Evolutionary conservation across 2,113 vertebrate genomes (phyloP).

Genomic region (Chloropsis hardwickii): DNA sequence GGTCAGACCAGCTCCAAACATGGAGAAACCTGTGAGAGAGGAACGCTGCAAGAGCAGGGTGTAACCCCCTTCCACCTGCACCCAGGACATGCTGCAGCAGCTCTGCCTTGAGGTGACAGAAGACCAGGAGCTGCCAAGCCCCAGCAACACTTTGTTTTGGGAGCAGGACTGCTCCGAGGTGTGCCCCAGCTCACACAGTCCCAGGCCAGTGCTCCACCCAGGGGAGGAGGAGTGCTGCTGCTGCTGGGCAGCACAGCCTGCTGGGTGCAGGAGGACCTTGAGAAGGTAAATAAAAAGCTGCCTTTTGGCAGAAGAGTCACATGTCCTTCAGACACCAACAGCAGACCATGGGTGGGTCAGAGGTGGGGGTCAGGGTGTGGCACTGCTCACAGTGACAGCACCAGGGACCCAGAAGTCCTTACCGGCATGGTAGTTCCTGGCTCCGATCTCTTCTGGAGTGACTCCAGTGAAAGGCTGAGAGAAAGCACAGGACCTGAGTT

Average conservation of each 20-base stretch:
- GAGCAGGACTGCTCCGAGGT: neutral
- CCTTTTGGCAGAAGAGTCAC: neutral
- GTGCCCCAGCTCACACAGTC: rapidly evolving
- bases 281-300: neutral
- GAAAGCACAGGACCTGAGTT: neutral
- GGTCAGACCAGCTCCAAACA: slow-evolving; percentile 97
- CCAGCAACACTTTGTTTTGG: neutral
- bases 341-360: neutral
- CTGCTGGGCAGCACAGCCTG: neutral
- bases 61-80: neutral
- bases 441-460: slow-evolving; percentile 88
- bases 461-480: slow-evolving; percentile 83
- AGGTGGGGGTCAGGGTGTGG: rapidly evolving
- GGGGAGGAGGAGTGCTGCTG: neutral
- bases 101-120: neutral
- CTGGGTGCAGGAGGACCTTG: neutral
- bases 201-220: neutral
- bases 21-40: slow-evolving; percentile 85
- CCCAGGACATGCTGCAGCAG: neutral
- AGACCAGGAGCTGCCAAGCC: neutral
- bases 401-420: neutral
- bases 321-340: neutral
- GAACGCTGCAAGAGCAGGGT: neutral
- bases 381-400: rapidly evolving
- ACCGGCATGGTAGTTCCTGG: slow-evolving; percentile 95